phyloP scores from a whole-genome alignment of 2,888 invertebrate genomes.

The Leucoma salicis region DNA sequence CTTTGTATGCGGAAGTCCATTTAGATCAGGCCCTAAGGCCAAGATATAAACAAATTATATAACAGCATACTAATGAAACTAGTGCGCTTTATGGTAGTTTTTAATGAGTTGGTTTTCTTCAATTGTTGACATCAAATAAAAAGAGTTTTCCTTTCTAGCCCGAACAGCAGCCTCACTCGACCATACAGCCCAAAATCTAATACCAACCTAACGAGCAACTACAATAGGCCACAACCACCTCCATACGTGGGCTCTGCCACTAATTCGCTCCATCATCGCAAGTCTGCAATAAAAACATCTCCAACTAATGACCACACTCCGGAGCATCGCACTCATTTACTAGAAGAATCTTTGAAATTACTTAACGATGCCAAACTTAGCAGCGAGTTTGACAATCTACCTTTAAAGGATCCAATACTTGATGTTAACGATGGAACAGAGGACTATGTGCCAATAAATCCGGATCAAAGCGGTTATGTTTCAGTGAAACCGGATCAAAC shows the following conservation, averaged over 20 bases:
- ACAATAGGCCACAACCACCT: constrained; percentile 75
- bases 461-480: constrained; percentile 31
- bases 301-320: constrained; percentile 56
- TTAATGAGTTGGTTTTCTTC: no score
- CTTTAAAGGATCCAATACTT: constrained; percentile 61
- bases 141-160: constrained; percentile 65
- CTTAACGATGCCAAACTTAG: constrained; percentile 73
- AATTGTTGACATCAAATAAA: no score
- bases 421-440: constrained; percentile 64
- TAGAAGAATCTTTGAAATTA: constrained; percentile 73
- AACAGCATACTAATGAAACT: no score
- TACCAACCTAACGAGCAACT: constrained; percentile 64
- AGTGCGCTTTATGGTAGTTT: no score
- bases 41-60: no score
- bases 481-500: constrained; percentile 37
- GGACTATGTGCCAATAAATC: constrained; percentile 63
- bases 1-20: no score
- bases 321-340: constrained; percentile 59
- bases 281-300: constrained; percentile 49
- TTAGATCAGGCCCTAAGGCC: no score
- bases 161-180: constrained; percentile 79
- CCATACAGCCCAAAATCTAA: constrained; percentile 75
- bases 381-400: constrained; percentile 50
- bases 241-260: constrained; percentile 67
- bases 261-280: constrained; percentile 64